These are phyloP conservation scores for Drosophila prolongata DNA, from an alignment of 2,888 invertebrate genomes.

Conservation along the genomic window DNA sequence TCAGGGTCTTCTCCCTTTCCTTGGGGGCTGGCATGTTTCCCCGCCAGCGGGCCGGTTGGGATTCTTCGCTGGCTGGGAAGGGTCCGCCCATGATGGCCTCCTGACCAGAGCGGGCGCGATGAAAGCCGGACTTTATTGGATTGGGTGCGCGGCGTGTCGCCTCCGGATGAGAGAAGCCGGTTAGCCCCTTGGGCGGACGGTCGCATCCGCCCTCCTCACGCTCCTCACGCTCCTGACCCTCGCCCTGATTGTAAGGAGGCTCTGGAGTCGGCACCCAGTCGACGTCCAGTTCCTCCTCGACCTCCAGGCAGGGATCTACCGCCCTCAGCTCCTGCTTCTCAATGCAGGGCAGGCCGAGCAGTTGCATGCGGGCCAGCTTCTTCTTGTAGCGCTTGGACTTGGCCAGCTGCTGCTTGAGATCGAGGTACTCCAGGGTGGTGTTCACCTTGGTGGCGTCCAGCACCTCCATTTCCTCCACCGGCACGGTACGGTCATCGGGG, in stretches of 20 bases:
- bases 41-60: conserved; percentile 53
- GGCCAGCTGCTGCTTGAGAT: conserved; percentile 55
- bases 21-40: conserved; percentile 83
- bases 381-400: conserved; percentile 52
- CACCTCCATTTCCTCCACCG: conserved; percentile 42
- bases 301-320: conserved; percentile 65
- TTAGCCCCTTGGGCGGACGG: neutral
- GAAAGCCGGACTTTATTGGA: neutral
- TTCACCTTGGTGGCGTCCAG: conserved; percentile 54
- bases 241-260: conserved; percentile 20
- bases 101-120: neutral
- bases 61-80: conserved; percentile 12
- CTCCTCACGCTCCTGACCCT: neutral
- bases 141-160: neutral
- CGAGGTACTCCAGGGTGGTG: conserved; percentile 74
- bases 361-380: conserved; percentile 68
- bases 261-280: conserved; percentile 82
- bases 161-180: neutral
- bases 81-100: conserved; percentile 15
- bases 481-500: conserved; percentile 38
- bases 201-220: conserved; percentile 14
- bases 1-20: conserved; percentile 79
- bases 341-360: conserved; percentile 75
- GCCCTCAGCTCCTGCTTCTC: conserved; percentile 58
- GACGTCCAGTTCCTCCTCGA: conserved; percentile 58